Evolutionary conservation across 2,888 invertebrate genomes (phyloP), one percentile per base, ranked within the genome.

Genomic region (Drosophila eohydei): DNA sequence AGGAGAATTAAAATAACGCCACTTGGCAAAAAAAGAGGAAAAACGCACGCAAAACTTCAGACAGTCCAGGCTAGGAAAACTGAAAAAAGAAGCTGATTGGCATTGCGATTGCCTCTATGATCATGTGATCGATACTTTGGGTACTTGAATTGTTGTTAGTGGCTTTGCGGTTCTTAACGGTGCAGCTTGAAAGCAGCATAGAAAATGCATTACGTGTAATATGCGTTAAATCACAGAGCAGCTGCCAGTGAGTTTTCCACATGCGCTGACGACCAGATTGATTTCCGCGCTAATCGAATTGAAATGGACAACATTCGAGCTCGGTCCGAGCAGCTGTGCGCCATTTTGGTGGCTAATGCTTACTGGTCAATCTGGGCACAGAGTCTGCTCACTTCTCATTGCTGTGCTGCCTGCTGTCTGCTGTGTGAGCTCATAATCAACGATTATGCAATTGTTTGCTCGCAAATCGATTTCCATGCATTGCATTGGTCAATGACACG

Each of bases 171-270:
- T 78, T 75, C 81, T 84, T 65, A 59, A 70, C 48, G 67, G 64
- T 40, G 62, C 56, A 14, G 60, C 56, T 43, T 48, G 51, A 56
- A 68, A 70, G 71, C 74, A 61, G 87, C 74, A 76, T 87, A 70
- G 70, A 80, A 87, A 84, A 80, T 75, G 82, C 82, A 89, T 89
- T 86, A 76, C 65, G 76, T 72, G 67, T 88, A 88, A 83, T 88
- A 70, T 76, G 81, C 86, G 83, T 88, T 83, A 80, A 84, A 74
- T 76, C 84, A 83, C 78, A 80, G 70, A 70, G 78, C 63, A 50
- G 70, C 62, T 70, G 67, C 56, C 69, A 34, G 48, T 63, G 32
- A 75, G 65, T 60, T 73, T 71, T 70, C 64, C 68, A 72, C 78
- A 76, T 81, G 71, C 64, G 51, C 77, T 57, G 70, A 74, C 48